Evolutionary conservation across 2,888 invertebrate species (phyloP), one percentile per base, ranked within the genome.

Genomic region (Chalcis sispes): DNA sequence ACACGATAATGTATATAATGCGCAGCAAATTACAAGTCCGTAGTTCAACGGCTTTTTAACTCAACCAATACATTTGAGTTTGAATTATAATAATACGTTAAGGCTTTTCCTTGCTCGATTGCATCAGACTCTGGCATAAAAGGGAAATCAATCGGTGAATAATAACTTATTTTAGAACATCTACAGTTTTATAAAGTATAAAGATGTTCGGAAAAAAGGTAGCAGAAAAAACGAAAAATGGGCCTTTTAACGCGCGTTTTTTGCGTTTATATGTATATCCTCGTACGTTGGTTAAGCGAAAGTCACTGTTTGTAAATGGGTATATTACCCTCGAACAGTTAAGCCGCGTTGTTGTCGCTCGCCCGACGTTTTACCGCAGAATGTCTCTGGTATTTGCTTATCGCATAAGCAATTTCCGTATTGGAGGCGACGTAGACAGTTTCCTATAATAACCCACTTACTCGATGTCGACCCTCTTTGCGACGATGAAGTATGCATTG

Each of bases 351-450:
- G 79, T 72, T n/a, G 75, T 71, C 15, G 27, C 40, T 50, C n/a
- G 40, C 18, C 72, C 77, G 75, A 66, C 72, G 78, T 79, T 79
- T 79, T 79, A 72, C 77, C 79, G 69, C 79, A 77, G 80, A 80
- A 84, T 82, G 81, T 83, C 83, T 82, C 81, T 81, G 81, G 81
- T 85, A 85, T 86, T 85, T 85, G 84, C 84, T 84, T 84, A 86
- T 85, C 85, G 84, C 84, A 86, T 84, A 84, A 85, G 86, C 85
- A 85, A 85, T 86, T 86, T 86, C 84, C 85, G 84, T 80, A 79
- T 83, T 81, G 82, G 82, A 82, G 80, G 81, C 80, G 79, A 80
- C 80, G 80, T 83, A 85, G 83, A 85, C 83, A 83, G 83, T 83
- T 83, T 83, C 83, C 84, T 84, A 84, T 86, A 85, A 86, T 84